Base-by-base conservation (phyloP, 2,113 vertebrate species). In the Pampusana beccarii region DNA sequence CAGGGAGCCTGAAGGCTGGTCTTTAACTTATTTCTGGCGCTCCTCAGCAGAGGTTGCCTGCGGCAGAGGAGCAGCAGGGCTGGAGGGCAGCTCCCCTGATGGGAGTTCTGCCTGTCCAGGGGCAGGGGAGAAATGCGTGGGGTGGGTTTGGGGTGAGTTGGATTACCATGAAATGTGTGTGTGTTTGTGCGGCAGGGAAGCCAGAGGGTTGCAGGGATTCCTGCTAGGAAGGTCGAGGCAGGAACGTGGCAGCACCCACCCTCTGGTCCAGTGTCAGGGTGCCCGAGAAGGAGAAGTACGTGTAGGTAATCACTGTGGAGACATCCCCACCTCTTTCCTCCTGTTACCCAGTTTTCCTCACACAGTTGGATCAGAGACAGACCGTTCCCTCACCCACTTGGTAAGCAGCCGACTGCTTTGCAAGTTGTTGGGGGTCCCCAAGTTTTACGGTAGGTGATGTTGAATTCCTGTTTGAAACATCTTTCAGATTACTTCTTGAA, bases 91-190 rank as follows among this genome's bases (percentile, higher is more conserved):
- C 34, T n/a, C 8, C 28, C 11, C 14, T 90, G 31, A 25, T 1
- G 11, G 5, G 19, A 15, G 23, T 85, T 36, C 74, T 90, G 42
- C 50, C 46, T 42, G 14, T 23, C 57, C 23, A 21, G 36, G 29
- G 6, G 1, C 10, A 6, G 21, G 13, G 13, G 4, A 26, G 40
- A 62, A 58, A 28, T 8, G 5, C 0, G 0, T 36, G 46, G 16
- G 11, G 4, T 54, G 50, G 29, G 28, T 50, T 4, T 36, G 40
- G 38, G 21, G 2, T 6, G 54, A 18, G 11, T 4, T 54, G 50
- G 29, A 18, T 50, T 66, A 36, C 40, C 38, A 5, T 44, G 29
- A 54, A 53, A 8, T 5, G 11, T 48, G 21, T 29, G 24, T 26
- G 36, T 15, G 4, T 29, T 85, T 48, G 36, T 33, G 60, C n/a